A percentile compares a stretch with the other conserved stretches of the same genome.
Conservation (phyloP, 2,113 vertebrate genomes). For the Scartelaos histophorus region DNA sequence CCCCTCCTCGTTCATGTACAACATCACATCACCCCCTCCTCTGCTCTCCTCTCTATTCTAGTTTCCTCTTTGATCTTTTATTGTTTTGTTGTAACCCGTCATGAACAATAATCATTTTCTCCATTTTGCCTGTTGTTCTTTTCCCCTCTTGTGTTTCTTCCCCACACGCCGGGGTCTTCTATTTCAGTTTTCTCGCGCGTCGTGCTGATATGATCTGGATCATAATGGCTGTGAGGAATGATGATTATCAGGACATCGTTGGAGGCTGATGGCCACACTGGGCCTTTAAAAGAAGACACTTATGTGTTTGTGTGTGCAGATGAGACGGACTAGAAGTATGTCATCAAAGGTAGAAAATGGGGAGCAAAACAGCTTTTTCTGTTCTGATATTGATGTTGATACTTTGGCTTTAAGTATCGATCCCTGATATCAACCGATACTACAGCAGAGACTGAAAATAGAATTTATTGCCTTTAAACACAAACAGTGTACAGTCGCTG, state of each 20-base stretch:
- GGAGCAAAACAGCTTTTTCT: too few relatives aligned
- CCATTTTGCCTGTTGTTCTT: not conserved
- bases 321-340: constrained; percentile 23
- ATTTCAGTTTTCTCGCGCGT: constrained; percentile 11
- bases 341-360: not conserved
- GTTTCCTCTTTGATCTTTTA: constrained; percentile 38
- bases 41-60: constrained; percentile 17
- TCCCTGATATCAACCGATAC: too few relatives aligned
- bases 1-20: constrained; percentile 1
- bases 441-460: too few relatives aligned
- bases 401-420: too few relatives aligned
- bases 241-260: constrained; percentile 42
- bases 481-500: too few relatives aligned
- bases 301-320: constrained; percentile 15
- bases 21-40: not conserved
- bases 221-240: constrained; percentile 44
- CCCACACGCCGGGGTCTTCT: not conserved
- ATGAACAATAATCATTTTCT: constrained; percentile 1
- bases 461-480: too few relatives aligned
- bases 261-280: constrained; percentile 45
- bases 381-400: too few relatives aligned
- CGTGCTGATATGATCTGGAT: constrained; percentile 40
- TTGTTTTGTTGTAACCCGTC: constrained; percentile 23
- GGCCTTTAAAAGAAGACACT: constrained; percentile 32
- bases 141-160: not conserved